Evolutionary conservation across 2,888 invertebrate genomes (phyloP), one percentile per base, ranked within the genome.

Genomic region (Cheilosia pagana): DNA sequence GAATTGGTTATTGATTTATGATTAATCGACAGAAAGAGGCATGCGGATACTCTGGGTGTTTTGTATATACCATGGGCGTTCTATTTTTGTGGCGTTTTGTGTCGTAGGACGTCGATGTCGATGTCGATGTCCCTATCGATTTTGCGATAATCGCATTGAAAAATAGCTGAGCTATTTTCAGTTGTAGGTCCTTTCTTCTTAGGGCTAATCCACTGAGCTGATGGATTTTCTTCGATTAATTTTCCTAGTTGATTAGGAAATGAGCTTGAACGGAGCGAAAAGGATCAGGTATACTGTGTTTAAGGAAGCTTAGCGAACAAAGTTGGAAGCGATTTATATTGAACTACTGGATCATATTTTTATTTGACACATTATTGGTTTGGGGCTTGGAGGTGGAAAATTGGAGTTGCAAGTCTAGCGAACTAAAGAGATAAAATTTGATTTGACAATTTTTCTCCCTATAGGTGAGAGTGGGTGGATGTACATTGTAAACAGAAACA

Each of bases 1-100:
- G 68, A 77, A 39, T 53, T 62, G 62, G 60, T 70, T 77, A 77
- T 77, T 62, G 77, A 77, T 77, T 77, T 77, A 45, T 70, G 60
- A 70, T 53, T 77, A 70, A 77, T 62, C 60, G 60, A 48, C 52
- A 39, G 35, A 60, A 68, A 65, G 68, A 60, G 48, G 25, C 57
- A 68, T 68, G 67, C 59, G 50, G 67, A 68, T 60, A 25, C 60
- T 48, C 12, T 12, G 31, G 35, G 35, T 10, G 35, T 35, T 7
- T 28, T 2, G 8, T 28, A 35, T 25, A 25, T 12, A 68, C 62
- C 68, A 55, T 76, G 45, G 23, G 41, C 39, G 60, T 53, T 60
- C 55, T 77, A 53, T 70, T 77, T 77, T 39, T 48, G 39, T 35
- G 35, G 31, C 41, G 55, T 68, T 60, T 41, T 77, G 53, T 45